Conservation (phyloP, 2,113 vertebrate species). For the Mobula hypostoma region DNA sequence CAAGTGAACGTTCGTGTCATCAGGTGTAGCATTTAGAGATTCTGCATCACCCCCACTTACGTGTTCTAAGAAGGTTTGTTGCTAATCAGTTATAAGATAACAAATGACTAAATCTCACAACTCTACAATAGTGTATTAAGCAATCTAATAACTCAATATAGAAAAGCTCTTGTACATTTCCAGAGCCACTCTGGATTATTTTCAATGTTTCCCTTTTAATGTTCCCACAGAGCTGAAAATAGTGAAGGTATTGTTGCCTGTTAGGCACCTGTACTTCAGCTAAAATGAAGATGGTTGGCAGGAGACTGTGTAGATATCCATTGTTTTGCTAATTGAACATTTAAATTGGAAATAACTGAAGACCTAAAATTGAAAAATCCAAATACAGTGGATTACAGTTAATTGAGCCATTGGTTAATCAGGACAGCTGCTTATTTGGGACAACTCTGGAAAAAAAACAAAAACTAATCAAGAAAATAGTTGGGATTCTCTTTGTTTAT, state of each 20-base stretch:
- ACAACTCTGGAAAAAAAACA: too few species aligned
- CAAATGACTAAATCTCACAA: neutral
- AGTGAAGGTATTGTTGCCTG: neutral
- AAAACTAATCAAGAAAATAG: too few species aligned
- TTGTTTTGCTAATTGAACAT: neutral
- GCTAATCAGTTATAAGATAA: neutral
- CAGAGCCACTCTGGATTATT: neutral
- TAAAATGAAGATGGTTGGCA: neutral
- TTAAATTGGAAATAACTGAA: neutral
- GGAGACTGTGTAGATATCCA: neutral
- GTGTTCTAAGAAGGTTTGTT: neutral
- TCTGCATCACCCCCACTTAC: neutral
- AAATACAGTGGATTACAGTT: neutral
- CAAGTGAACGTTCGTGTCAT: neutral
- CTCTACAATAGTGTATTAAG: neutral
- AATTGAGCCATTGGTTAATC: too few species aligned
- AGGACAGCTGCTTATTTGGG: too few species aligned
- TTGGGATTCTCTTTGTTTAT: too few species aligned
- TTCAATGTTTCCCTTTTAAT: neutral
- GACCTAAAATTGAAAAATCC: neutral
- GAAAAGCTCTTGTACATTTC: neutral
- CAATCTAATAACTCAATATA: neutral
- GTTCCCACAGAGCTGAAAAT: neutral
- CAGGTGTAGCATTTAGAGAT: neutral
- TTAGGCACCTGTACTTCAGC: neutral